These are phyloP conservation scores for Schizotus pectinicornis DNA, from an alignment of 2,888 invertebrate genomes.

Conservation along the genomic window DNA sequence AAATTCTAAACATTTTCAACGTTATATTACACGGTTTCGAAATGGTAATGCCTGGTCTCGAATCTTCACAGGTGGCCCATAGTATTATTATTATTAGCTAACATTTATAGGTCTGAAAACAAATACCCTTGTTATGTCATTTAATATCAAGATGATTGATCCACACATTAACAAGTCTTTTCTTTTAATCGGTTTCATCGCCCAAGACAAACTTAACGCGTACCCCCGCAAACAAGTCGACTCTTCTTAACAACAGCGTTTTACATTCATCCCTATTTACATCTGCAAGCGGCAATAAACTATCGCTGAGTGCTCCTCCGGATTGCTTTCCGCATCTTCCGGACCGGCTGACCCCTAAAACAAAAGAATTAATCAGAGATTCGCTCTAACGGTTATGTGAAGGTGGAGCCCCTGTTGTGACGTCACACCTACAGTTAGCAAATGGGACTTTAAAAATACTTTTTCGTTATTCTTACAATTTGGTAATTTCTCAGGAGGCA, in stretches of 20 bases:
- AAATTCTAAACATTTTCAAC: slow-evolving; percentile 43
- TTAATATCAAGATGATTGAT: slow-evolving; percentile 27
- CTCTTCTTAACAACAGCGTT: slow-evolving; percentile 1
- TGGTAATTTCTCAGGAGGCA: too few relatives aligned
- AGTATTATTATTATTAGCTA: slow-evolving; percentile 39
- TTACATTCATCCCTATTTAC: slow-evolving; percentile 13
- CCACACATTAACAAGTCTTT: slow-evolving; percentile 12
- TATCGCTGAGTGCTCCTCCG: slow-evolving; percentile 56
- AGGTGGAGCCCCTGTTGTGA: too few relatives aligned
- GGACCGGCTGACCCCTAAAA: slow-evolving; percentile 47
- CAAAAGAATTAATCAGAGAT: slow-evolving; percentile 8
- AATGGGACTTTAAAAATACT: too few relatives aligned
- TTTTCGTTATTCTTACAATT: neutral
- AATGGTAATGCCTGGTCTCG: slow-evolving; percentile 33
- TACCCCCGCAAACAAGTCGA: slow-evolving; percentile 14
- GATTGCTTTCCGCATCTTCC: slow-evolving; percentile 60
- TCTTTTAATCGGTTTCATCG: neutral
- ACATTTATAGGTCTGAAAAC: slow-evolving; percentile 45
- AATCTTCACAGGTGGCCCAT: slow-evolving; percentile 43
- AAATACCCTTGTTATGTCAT: slow-evolving; percentile 29
- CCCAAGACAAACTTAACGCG: slow-evolving; percentile 18
- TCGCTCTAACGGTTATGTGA: too few relatives aligned
- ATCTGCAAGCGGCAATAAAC: slow-evolving; percentile 34
- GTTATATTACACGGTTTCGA: slow-evolving; percentile 45
- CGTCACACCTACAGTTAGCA: too few relatives aligned